Conservation (phyloP, 2,113 vertebrate species). For the Octodon degus region DNA sequence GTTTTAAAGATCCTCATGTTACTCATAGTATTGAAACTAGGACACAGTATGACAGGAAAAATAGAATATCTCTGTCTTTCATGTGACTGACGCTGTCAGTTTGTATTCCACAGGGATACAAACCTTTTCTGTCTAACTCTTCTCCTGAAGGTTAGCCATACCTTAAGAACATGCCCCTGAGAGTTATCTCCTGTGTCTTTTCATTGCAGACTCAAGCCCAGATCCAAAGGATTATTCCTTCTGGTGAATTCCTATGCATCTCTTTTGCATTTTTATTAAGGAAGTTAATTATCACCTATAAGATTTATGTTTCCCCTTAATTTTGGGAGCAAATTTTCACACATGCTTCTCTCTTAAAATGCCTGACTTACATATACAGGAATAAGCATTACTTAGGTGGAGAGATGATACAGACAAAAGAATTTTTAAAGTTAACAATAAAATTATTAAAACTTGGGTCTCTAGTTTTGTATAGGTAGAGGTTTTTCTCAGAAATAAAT, state of each 20-base stretch:
- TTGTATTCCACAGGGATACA: neutral
- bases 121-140: neutral
- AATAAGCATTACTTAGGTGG: neutral
- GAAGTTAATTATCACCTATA: neutral
- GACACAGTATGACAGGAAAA: neutral
- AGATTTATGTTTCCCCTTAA: neutral
- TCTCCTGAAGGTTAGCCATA: neutral
- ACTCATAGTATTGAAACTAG: neutral
- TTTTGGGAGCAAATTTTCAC: neutral
- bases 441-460: neutral
- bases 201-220: neutral
- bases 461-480: neutral
- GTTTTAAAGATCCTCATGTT: neutral
- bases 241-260: neutral
- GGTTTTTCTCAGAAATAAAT: constrained; percentile 19
- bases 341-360: neutral
- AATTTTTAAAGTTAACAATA: constrained; percentile 23
- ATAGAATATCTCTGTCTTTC: neutral
- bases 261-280: neutral
- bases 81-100: neutral
- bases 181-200: neutral
- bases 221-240: neutral
- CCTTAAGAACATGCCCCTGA: neutral
- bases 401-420: neutral
- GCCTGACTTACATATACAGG: neutral